These are phyloP conservation scores for Oncorhynchus masou DNA, from an alignment of 2,113 vertebrate species.

Conservation along the genomic window DNA sequence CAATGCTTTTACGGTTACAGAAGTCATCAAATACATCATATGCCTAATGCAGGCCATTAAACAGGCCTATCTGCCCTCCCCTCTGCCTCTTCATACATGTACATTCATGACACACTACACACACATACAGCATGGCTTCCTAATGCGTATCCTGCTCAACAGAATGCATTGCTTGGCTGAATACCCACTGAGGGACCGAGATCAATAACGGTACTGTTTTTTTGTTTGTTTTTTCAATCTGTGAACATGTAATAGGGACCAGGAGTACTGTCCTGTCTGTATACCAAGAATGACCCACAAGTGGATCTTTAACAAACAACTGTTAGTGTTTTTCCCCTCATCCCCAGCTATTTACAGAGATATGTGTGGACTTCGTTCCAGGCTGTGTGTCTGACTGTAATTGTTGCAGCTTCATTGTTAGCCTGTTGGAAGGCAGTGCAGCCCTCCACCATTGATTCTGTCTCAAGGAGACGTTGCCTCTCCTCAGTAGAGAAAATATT, in stretches of 20 bases:
- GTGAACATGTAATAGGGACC: not conserved
- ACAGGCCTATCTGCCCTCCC: constrained; percentile 26
- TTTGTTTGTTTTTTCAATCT: not conserved
- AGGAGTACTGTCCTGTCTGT: no score
- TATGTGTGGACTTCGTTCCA: constrained; percentile 49
- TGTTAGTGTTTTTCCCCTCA: constrained; percentile 29
- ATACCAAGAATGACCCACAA: constrained; percentile 11
- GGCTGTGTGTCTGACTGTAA: constrained; percentile 48
- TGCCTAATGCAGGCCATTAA: constrained; percentile 58
- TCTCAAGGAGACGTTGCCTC: constrained; percentile 43
- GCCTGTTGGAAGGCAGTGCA: constrained; percentile 38
- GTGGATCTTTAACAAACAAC: constrained; percentile 49
- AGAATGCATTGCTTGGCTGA: not conserved
- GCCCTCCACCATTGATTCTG: constrained; percentile 52
- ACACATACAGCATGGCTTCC: not conserved
- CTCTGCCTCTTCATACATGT: not conserved
- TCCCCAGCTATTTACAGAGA: constrained; percentile 43
- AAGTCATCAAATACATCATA: not conserved
- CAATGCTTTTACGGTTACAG: no score
- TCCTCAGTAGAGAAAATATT: constrained; percentile 58
- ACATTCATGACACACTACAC: not conserved
- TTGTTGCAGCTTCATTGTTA: constrained; percentile 60
- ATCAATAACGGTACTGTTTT: not conserved
- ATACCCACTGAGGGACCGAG: not conserved
- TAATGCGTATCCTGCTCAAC: not conserved